These are phyloP conservation scores for Drosophila fungiperda DNA, from an alignment of 2,888 invertebrate species.

Conservation along the genomic window DNA sequence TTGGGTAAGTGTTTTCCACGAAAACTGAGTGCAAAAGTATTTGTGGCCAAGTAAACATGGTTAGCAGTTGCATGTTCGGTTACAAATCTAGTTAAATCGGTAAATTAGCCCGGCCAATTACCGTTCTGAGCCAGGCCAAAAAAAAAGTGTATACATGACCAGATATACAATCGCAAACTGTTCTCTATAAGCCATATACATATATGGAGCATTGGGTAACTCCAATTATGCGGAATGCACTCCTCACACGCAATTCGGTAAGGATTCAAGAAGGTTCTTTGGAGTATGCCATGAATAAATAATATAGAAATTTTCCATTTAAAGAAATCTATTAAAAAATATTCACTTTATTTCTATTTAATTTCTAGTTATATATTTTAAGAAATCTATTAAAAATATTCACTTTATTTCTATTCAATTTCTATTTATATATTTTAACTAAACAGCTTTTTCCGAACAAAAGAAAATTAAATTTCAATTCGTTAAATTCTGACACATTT, in stretches of 20 bases:
- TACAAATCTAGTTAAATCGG: conserved; percentile 73
- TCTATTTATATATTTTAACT: not conserved
- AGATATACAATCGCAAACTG: conserved; percentile 40
- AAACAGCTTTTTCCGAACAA: not conserved
- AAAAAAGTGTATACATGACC: conserved; percentile 24
- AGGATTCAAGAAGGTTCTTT: not conserved
- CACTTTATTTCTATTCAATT: not conserved
- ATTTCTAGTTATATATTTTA: not conserved
- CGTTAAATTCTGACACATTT: not conserved
- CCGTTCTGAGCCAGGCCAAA: conserved; percentile 36
- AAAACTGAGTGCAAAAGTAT: conserved; percentile 41
- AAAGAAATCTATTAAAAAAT: no score
- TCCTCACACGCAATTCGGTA: conserved; percentile 43
- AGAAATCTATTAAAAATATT: not conserved
- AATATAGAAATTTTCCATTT: not conserved
- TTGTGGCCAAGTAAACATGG: conserved; percentile 41
- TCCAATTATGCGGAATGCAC: conserved; percentile 36
- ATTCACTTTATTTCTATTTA: no score
- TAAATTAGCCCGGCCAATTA: conserved; percentile 75
- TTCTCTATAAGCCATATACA: conserved; percentile 7
- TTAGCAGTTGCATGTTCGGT: conserved; percentile 61
- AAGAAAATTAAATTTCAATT: not conserved
- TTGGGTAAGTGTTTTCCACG: conserved; percentile 66
- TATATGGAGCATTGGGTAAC: conserved; percentile 48
- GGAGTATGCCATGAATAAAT: conserved; percentile 34